Evolutionary conservation across 1,140 invertebrate species (phyloP).

Genomic region (Tribolium madens): DNA sequence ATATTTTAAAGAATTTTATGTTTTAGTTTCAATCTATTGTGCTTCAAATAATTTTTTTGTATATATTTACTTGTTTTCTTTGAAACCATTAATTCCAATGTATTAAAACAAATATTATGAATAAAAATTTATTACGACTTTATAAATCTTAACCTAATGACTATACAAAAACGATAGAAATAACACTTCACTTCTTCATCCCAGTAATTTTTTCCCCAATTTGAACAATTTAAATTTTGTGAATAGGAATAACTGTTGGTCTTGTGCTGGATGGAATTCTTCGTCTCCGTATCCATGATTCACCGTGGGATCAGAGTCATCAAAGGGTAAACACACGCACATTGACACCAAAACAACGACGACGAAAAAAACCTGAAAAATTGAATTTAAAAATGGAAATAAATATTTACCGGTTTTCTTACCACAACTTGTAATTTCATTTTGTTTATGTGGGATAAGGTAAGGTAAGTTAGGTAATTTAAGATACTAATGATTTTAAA

Average conservation of each 20-base stretch:
- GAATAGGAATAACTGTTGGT: neutral
- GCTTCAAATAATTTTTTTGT: neutral
- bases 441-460: neutral
- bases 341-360: neutral
- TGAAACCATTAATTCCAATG: neutral
- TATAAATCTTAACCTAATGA: neutral
- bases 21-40: neutral
- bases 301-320: conserved; percentile 3
- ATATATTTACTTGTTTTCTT: neutral
- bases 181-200: neutral
- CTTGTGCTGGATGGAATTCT: conserved; percentile 9
- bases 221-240: conserved; percentile 9
- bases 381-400: neutral
- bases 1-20: conserved; percentile 4
- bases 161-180: neutral
- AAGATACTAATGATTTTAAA: conserved; percentile 1
- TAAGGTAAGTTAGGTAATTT: neutral
- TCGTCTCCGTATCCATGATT: conserved; percentile 16
- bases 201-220: neutral
- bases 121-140: conserved; percentile 26
- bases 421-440: conserved; percentile 6
- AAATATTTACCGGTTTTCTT: conserved; percentile 18
- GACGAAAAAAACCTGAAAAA: conserved; percentile 18
- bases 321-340: neutral
- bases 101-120: conserved; percentile 3